A percentile compares a stretch with the other conserved stretches of the same genome.
phyloP scores from a whole-genome alignment of 2,888 invertebrate genomes.

The Cephus spinipes region DNA sequence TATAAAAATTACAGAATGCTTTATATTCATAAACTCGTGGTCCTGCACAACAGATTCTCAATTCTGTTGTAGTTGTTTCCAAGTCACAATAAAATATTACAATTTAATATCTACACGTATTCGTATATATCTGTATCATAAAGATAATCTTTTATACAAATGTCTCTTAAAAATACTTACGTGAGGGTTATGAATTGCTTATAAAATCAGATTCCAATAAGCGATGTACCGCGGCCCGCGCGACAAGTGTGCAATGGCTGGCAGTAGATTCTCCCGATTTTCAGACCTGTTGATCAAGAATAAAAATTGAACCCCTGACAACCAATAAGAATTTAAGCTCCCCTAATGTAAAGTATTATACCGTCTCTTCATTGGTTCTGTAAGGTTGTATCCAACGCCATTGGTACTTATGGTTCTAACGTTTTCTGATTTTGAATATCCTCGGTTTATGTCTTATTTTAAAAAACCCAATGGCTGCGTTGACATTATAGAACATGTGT shows the following conservation, averaged over 20 bases:
- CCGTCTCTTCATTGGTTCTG: background rate
- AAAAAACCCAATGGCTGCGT: background rate
- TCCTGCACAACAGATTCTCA: background rate
- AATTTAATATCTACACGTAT: background rate
- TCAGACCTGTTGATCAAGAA: conserved; percentile 7
- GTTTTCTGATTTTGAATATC: conserved; percentile 3
- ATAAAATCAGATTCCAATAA: background rate
- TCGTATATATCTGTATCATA: background rate
- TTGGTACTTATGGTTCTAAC: background rate
- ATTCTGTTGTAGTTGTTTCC: background rate
- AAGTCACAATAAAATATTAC: background rate
- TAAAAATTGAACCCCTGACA: background rate
- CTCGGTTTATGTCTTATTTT: background rate
- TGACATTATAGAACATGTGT: background rate
- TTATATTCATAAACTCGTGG: background rate
- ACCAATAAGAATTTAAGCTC: conserved; percentile 6
- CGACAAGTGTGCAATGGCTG: conserved; percentile 24
- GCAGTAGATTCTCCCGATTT: background rate
- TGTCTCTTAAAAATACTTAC: conserved; percentile 1
- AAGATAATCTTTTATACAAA: background rate
- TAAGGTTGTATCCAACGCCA: background rate
- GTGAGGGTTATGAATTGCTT: background rate
- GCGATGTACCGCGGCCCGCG: conserved; percentile 28
- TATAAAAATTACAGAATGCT: background rate
- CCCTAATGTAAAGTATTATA: background rate